These are phyloP conservation scores for Percopsis omiscomaycus DNA, from an alignment of 2,797 vertebrate species.

Conservation along the genomic window DNA sequence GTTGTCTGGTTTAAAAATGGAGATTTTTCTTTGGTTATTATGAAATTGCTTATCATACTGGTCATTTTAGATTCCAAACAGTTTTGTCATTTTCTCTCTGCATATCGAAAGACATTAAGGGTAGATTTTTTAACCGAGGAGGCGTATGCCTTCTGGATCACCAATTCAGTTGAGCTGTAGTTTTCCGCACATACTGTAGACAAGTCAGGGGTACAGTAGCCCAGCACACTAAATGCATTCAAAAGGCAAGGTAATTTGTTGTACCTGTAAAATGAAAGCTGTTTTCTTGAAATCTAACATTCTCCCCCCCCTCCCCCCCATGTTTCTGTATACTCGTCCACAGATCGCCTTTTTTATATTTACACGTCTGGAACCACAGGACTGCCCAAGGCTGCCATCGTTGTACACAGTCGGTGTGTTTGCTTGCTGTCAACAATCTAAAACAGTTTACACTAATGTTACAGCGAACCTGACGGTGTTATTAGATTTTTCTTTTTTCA, in stretches of 20 bases:
- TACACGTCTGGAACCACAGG: conserved; percentile 92
- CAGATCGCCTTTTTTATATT: conserved; percentile 90
- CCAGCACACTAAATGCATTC: background rate
- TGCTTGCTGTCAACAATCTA: background rate
- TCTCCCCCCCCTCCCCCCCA: background rate
- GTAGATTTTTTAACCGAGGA: background rate
- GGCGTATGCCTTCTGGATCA: conserved; percentile 13
- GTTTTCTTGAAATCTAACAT: too few species aligned
- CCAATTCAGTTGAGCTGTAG: background rate
- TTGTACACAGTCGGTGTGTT: conserved; percentile 88
- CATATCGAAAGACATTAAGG: background rate
- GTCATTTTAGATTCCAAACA: conserved; percentile 15
- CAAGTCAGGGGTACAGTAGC: conserved; percentile 6
- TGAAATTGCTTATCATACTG: conserved; percentile 1
- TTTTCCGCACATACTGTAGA: background rate
- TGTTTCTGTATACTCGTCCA: conserved; percentile 25
- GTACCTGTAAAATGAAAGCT: background rate
- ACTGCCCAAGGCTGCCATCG: conserved; percentile 89
- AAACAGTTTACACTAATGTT: background rate
- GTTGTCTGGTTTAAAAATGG: conserved; percentile 7
- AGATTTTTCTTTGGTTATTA: conserved; percentile 19
- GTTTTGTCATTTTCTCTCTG: background rate
- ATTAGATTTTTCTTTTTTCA: conserved; percentile 6
- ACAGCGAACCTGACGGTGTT: background rate
- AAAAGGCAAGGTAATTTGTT: too few species aligned